Conservation (phyloP, 2,797 vertebrate genomes). For the Acropternis orthonyx region DNA sequence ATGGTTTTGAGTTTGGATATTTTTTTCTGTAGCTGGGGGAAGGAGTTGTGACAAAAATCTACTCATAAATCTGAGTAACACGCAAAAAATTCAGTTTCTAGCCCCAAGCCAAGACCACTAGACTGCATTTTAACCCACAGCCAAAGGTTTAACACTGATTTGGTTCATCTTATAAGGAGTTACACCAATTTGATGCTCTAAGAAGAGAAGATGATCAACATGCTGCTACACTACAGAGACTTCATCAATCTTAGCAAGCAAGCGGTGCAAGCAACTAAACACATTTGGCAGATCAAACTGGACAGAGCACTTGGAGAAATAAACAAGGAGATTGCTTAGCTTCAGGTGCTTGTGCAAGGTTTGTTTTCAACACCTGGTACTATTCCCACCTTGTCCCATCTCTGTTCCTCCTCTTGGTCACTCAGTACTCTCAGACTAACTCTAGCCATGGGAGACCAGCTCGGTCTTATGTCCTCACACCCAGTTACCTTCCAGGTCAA, state of each 20-base stretch:
- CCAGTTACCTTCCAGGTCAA: neutral
- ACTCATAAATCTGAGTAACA: neutral
- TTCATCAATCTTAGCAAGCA: neutral
- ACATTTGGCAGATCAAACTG: neutral
- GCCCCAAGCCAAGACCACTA: neutral
- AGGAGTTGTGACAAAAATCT: neutral
- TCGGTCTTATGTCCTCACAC: neutral
- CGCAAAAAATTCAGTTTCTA: neutral
- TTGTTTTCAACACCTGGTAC: neutral
- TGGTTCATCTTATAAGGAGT: neutral
- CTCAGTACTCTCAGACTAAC: neutral
- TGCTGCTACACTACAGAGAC: neutral
- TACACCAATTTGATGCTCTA: neutral
- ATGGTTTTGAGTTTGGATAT: accelerated
- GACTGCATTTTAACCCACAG: neutral
- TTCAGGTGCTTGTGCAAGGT: neutral
- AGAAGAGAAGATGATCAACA: neutral
- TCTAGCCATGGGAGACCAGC: neutral
- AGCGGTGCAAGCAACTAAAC: neutral
- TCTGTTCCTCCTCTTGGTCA: neutral
- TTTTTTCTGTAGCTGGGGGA: neutral
- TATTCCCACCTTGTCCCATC: neutral
- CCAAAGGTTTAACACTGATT: neutral
- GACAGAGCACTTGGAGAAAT: neutral
- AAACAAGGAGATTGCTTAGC: neutral